Percentiles rank a stretch among this genome's conserved stretches.
phyloP scores from a whole-genome alignment of 1,140 invertebrate genomes.

The Psilanteris sp. region DNA sequence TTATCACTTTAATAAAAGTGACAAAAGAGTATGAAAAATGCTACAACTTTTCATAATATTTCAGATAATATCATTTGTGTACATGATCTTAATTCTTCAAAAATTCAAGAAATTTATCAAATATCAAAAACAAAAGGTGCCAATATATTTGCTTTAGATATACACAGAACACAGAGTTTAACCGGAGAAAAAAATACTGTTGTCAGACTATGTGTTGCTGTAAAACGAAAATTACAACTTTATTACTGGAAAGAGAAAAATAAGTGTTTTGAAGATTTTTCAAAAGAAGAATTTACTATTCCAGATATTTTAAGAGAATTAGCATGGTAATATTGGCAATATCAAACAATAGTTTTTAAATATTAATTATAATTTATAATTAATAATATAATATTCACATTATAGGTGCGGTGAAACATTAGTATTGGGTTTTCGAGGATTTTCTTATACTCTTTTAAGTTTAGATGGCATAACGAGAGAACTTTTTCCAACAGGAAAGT shows the following conservation, averaged over 20 bases:
- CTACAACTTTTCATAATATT: constrained; percentile 18
- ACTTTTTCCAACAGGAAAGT: constrained; percentile 92
- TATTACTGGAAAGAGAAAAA: constrained; percentile 91
- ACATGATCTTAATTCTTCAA: constrained; percentile 90
- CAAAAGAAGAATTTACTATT: constrained; percentile 86
- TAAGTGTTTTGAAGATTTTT: constrained; percentile 87
- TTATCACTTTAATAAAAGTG: too few species aligned
- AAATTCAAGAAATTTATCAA: constrained; percentile 88
- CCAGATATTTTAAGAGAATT: constrained; percentile 91
- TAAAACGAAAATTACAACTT: constrained; percentile 91
- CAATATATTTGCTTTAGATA: constrained; percentile 90
- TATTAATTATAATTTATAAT: too few species aligned
- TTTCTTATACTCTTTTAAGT: constrained; percentile 75
- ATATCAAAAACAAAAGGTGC: constrained; percentile 92
- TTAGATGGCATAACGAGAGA: constrained; percentile 85
- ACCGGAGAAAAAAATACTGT: constrained; percentile 87
- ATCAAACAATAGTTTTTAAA: too few species aligned
- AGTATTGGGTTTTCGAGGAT: constrained; percentile 75
- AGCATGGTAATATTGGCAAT: constrained; percentile 84
- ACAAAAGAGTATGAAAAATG: too few species aligned
- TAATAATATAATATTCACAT: too few species aligned
- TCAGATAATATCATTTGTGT: constrained; percentile 91
- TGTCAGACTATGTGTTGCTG: constrained; percentile 92
- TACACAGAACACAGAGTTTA: constrained; percentile 83
- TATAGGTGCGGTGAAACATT: constrained; percentile 75